Evolutionary conservation across 1,140 invertebrate genomes (phyloP).

Genomic region (Pygmarrhopalites habei): DNA sequence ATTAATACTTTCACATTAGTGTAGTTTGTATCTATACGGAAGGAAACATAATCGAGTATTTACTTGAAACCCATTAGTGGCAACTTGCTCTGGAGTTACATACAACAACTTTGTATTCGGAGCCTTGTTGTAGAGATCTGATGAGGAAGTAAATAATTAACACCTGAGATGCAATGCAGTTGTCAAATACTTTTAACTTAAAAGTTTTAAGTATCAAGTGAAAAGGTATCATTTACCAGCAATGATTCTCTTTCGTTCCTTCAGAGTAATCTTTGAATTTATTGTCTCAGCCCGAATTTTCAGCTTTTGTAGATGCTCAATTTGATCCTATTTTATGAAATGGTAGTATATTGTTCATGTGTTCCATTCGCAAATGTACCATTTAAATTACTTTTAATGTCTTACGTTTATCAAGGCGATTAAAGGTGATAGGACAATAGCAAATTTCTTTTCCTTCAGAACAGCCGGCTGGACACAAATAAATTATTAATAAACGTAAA

Average conservation of each 20-base stretch:
- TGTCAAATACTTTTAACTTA: no score
- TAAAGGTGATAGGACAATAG: slow-evolving; percentile 61
- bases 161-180: no score
- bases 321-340: slow-evolving; percentile 47
- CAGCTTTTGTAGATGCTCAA: slow-evolving; percentile 50
- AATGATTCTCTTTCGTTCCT: slow-evolving; percentile 65
- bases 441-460: slow-evolving; percentile 49
- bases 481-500: no score
- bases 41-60: background rate
- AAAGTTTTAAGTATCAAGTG: no score
- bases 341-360: no score
- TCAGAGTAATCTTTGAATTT: slow-evolving; percentile 72
- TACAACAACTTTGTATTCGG: slow-evolving; percentile 76
- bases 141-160: no score
- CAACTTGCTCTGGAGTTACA: slow-evolving; percentile 85
- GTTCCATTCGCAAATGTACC: background rate
- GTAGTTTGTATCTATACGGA: no score
- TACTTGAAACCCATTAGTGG: slow-evolving; percentile 64
- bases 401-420: slow-evolving; percentile 58
- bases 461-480: no score
- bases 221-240: no score
- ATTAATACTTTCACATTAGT: no score
- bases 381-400: slow-evolving; percentile 1
- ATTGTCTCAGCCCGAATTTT: slow-evolving; percentile 74
- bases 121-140: slow-evolving; percentile 59